Conservation (phyloP, 2,113 vertebrate species). For the Cervus canadensis region DNA sequence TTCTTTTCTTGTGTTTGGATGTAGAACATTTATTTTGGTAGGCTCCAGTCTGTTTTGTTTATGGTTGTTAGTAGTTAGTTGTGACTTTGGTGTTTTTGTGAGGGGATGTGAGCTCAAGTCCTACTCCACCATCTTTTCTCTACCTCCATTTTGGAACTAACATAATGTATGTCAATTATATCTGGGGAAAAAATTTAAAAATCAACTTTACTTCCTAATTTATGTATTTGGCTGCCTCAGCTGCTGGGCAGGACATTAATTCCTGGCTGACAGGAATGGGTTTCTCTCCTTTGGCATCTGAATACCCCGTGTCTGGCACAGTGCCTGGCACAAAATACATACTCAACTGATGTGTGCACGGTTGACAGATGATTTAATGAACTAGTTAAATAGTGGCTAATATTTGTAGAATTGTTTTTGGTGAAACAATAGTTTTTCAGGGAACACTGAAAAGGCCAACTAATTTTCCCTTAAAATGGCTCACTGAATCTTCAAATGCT, state of each 20-base stretch:
- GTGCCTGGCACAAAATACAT: background rate
- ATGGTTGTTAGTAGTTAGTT: background rate
- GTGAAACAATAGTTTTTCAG: background rate
- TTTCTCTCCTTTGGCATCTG: background rate
- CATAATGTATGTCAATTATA: background rate
- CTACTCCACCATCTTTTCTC: background rate
- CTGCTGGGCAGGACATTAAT: background rate
- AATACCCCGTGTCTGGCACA: background rate
- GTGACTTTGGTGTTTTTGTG: background rate
- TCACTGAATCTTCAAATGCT: background rate
- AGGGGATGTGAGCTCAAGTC: background rate
- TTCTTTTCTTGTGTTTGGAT: background rate
- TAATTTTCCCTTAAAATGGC: background rate
- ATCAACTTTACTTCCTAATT: background rate
- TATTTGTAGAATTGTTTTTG: background rate
- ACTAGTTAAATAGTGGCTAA: background rate
- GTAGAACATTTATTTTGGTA: background rate
- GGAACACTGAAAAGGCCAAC: background rate
- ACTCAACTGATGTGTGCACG: background rate
- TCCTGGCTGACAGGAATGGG: background rate
- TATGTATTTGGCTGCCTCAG: background rate
- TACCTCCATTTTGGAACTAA: background rate
- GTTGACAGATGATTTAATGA: background rate
- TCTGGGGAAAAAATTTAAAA: too few relatives aligned
- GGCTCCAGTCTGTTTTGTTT: background rate